Base-by-base conservation (phyloP, 37 sponge, comb jelly and placozoan species). In the Halisarca cf. caerulea region DNA sequence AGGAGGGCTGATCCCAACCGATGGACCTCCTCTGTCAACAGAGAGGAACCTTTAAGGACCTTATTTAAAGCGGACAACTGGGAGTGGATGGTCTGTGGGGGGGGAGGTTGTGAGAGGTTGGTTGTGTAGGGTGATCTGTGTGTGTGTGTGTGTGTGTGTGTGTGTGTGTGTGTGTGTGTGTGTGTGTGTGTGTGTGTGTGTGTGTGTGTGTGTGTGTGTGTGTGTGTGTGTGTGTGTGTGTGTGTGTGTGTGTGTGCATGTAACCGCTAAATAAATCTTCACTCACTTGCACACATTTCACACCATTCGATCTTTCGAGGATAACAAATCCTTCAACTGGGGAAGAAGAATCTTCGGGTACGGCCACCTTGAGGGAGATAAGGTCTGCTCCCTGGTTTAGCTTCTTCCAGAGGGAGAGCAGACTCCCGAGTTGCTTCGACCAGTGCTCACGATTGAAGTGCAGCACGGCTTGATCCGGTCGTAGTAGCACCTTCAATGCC, bases 401-500 rank as follows among this genome's bases (percentile, higher is more conserved):
- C 82, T 93, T 90, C 91, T 96, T 96, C 99, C 99, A 99, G 0
- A 99, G 82, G 24, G 81, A 61, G 11, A 99, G 89, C 35, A 99
- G 37, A 4, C 95, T 94, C 2, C 79, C 38, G 40, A 99, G 88
- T 51, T 96, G 89, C 17, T 89, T 66, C 8, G 75, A 74, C 97
- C 97, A 96, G 40, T 72, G 72, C 47, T 92, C 95, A 43, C 86
- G 80, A 66, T 99, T 95, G 84, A 99, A 99, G 61, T 84, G 83
- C 44, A 66, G 90, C 14, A 57, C 90, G 38, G 74, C 59, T 30
- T 58, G 34, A n/a, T 79, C 90, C 0, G 90, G 77, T 70, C 97
- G 79, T 78, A 84, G 83, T 47, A 99, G 66, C 23, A 96, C 86
- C 25, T 89, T 94, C 59, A 99, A 78, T 84, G 96, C 95, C 2